Evolutionary conservation across 2,113 vertebrate species (phyloP), one percentile per base, ranked within the genome.

Genomic region (Misgurnus anguillicaudatus): DNA sequence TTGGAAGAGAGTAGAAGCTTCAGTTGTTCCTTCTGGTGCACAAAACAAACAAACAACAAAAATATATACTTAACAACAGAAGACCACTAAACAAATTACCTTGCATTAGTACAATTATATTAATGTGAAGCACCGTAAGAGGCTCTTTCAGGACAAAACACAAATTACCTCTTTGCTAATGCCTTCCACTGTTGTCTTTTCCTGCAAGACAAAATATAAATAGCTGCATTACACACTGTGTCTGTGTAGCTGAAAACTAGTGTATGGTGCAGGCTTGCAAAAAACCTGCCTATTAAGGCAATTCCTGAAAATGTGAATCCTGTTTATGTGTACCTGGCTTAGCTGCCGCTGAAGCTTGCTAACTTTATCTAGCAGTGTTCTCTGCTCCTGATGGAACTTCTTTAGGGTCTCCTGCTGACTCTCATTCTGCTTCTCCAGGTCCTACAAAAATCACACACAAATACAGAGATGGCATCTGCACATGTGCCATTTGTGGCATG

Each of bases 401-500:
- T 92, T 93, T 86, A 98, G 76, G 4, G 85, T 91, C 24, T 94
- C 95, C 85, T 94, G 96, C 74, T 98, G 87, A 48, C 89, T 93
- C 79, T 97, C 95, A 45, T 98, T 99, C 91, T 98, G 94, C 78
- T 89, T 83, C 86, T 96, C 95, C 80, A 99, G 48, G 42, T 95
- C 97, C 98, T 94, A 17, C 3, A 31, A 73, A 78, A 84, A 7
- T 9, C 13, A 84, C 39, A 21, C 24, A 45, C 41, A 61, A 8
- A 31, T 5, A 24, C 8, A 73, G 4, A 17, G n/a, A 73, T 42
- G 19, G 64, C 39, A 11, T 9, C 1, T 19, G 2, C 31, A 39
- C 13, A 53, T 4, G 16, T 5, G 14, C 51, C 51, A 53, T 53
- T 53, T 53, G 14, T 14, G 16, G 51, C 51, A 17, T 53, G 51